Evolutionary conservation across 1,140 invertebrate species (phyloP).

Genomic region (Musca domestica): DNA sequence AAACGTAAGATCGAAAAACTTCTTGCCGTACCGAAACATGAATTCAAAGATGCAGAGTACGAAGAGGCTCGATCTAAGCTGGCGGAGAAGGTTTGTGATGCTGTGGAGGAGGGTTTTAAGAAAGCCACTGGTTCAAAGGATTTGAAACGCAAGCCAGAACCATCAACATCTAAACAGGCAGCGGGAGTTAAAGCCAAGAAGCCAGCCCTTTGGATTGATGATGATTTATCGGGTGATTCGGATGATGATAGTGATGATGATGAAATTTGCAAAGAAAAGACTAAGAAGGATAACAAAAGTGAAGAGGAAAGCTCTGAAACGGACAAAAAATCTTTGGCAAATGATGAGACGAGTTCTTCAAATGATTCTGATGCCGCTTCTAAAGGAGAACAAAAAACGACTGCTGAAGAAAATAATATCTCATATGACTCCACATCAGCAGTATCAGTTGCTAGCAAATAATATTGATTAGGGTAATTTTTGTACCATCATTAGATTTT

Average conservation of each 20-base stretch:
- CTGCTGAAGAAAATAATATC: not conserved
- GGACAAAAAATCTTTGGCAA: not conserved
- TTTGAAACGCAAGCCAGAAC: conserved; percentile 21
- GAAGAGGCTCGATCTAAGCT: conserved; percentile 73
- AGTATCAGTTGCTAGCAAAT: not conserved
- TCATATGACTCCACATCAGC: no score
- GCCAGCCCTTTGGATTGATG: conserved; percentile 43
- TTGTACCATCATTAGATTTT: no score
- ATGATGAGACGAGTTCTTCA: no score
- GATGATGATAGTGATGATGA: conserved; percentile 32
- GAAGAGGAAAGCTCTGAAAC: not conserved
- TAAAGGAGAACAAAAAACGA: not conserved
- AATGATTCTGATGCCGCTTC: not conserved
- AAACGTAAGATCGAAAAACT: conserved; percentile 78
- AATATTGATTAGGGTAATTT: not conserved
- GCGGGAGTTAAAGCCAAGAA: conserved; percentile 37
- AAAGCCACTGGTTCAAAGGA: conserved; percentile 24
- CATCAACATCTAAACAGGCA: not conserved
- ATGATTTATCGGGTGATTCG: conserved; percentile 38
- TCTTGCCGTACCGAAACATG: conserved; percentile 73
- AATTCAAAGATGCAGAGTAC: conserved; percentile 77
- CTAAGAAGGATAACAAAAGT: not conserved
- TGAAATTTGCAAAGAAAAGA: not conserved
- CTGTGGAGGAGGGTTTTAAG: conserved; percentile 73
- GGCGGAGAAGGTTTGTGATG: conserved; percentile 76